A percentile compares a stretch with the other conserved stretches of the same genome.
phyloP scores from a whole-genome alignment of 2,888 invertebrate species.

The Melinaea marsaeus region DNA sequence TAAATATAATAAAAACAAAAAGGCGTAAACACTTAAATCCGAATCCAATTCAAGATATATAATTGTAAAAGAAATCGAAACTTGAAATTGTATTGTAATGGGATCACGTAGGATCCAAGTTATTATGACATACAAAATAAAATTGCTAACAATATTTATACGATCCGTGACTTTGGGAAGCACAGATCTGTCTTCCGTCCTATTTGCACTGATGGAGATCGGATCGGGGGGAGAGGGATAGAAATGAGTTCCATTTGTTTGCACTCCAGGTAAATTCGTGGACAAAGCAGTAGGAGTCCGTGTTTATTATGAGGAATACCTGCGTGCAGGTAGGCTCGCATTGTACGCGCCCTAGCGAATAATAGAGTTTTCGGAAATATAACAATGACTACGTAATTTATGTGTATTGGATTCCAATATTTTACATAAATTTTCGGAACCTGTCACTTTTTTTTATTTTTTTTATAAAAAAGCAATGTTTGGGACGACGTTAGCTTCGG shows the following conservation, averaged over 20 bases:
- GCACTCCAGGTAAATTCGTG: constrained; percentile 70
- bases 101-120: constrained; percentile 74
- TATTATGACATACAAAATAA: constrained; percentile 74
- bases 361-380: constrained; percentile 75
- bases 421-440: constrained; percentile 66
- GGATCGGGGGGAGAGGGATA: constrained; percentile 38
- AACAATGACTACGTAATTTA: constrained; percentile 75
- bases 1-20: constrained; percentile 48
- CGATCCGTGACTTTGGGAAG: constrained; percentile 56
- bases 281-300: constrained; percentile 66
- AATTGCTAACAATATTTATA: constrained; percentile 77
- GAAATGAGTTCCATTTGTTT: constrained; percentile 46
- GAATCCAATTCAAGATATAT: constrained; percentile 60
- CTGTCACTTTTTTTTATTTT: constrained; percentile 49
- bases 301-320: constrained; percentile 71
- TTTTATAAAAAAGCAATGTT: constrained; percentile 49
- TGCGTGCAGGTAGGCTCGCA: constrained; percentile 63
- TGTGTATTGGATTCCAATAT: constrained; percentile 64
- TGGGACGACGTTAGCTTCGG: constrained; percentile 64
- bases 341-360: constrained; percentile 61
- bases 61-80: constrained; percentile 69
- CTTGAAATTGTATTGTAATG: constrained; percentile 66
- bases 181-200: constrained; percentile 32
- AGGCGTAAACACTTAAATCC: constrained; percentile 57
- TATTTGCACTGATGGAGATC: constrained; percentile 28